Evolutionary conservation across 2,113 vertebrate species (phyloP), one percentile per base, ranked within the genome.

Genomic region (Embiotoca jacksoni): DNA sequence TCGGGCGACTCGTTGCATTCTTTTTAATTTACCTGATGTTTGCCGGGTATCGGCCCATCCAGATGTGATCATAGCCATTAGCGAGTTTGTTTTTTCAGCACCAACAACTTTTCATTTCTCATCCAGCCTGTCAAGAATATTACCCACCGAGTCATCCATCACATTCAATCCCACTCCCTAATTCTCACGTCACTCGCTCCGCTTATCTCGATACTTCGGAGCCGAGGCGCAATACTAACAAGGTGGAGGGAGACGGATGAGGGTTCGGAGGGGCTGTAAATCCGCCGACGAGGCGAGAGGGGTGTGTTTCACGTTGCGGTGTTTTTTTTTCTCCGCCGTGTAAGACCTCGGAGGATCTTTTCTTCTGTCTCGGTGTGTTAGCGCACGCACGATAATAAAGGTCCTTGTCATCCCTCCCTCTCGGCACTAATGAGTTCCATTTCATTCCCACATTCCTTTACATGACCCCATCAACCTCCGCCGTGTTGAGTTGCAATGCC

Each of bases 351-450:
- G 58, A 50, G 64, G 68, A 83, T 69, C 65, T 76, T 89, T 69
- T 8, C 23, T 23, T 23, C 23, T 23, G 23, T 23, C 23, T 23
- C 35, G 68, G 69, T 53, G 50, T 37, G 61, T 72, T 52, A 60
- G 50, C 55, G 47, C 44, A 64, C 64, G 67, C 39, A 68, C 11
- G 81, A 80, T 23, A 23, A 78, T 80, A 78, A 87, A 88, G 72
- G 83, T 80, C 70, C 60, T 69, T 74, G 87, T 90, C 85, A 83
- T 75, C 58, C 62, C 37, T 75, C 72, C 62, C 63, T 47, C 50
- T 71, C 78, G 69, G 54, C 36, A 11, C 88, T 93, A 93, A 93
- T 86, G 89, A 90, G 88, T 87, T 93, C 77, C 49, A 86, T 92
- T 87, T 90, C 84, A 80, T 81, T 86, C 85, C 78, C 80, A 78